Evolutionary conservation across 2,888 invertebrate genomes (phyloP).

Genomic region (Eilema sororculum): DNA sequence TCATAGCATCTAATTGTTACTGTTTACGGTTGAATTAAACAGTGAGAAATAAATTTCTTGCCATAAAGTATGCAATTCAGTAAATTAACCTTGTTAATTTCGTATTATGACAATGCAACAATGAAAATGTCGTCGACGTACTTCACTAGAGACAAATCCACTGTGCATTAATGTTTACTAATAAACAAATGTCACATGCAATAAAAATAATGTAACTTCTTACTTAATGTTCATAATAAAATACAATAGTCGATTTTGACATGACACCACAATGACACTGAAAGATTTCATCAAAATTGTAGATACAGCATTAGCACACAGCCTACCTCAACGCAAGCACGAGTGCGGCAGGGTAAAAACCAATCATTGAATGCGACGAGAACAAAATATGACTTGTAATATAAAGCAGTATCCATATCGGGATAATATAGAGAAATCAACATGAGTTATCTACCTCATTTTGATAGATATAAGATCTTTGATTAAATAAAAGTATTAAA

Average conservation of each 20-base stretch:
- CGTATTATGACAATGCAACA: conserved; percentile 21
- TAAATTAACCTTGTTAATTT: conserved; percentile 29
- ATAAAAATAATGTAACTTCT: conserved; percentile 7
- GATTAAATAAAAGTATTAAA: too few species aligned
- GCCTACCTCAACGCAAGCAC: too few species aligned
- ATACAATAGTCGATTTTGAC: conserved; percentile 6
- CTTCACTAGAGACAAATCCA: neutral
- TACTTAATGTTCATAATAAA: conserved; percentile 13
- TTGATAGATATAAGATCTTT: too few species aligned
- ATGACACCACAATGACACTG: neutral
- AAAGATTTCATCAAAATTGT: neutral
- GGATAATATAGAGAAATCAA: too few species aligned
- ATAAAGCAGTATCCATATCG: too few species aligned
- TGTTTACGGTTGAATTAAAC: conserved; percentile 50
- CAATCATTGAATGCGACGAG: too few species aligned
- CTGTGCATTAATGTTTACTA: conserved; percentile 9
- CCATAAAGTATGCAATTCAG: conserved; percentile 39
- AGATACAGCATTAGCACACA: too few species aligned
- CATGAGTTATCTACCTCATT: too few species aligned
- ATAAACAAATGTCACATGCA: conserved; percentile 11
- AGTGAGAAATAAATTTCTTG: conserved; percentile 55
- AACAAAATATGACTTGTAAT: too few species aligned
- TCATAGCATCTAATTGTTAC: conserved; percentile 42
- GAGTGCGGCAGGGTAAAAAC: too few species aligned
- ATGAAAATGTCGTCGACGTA: conserved; percentile 14